A percentile compares a stretch with the other conserved stretches of the same genome.
Conservation (phyloP, 2,113 vertebrate genomes). For the Xiphias gladius region DNA sequence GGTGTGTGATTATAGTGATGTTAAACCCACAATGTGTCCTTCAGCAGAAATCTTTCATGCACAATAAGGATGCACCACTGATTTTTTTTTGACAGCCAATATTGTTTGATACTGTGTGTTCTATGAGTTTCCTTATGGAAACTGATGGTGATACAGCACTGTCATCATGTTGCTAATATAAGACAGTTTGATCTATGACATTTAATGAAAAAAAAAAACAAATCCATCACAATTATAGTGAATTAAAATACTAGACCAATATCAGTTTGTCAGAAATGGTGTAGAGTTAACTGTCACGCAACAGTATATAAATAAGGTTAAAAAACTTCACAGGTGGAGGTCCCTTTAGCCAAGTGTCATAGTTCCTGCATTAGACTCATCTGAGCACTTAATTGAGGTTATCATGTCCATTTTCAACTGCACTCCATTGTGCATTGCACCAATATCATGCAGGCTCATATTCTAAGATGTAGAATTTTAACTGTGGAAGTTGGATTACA, state of each 20-base stretch:
- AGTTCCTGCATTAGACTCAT: background rate
- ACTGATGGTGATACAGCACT: background rate
- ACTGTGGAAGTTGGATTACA: background rate
- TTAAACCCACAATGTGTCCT: conserved; percentile 12
- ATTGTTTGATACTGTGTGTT: background rate
- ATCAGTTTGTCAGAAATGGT: background rate
- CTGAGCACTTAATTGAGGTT: background rate
- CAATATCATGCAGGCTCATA: background rate
- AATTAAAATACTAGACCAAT: background rate
- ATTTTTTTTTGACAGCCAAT: background rate
- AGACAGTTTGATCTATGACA: too few species aligned
- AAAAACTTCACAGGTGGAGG: too few species aligned
- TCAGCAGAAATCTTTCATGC: background rate
- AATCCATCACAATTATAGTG: background rate
- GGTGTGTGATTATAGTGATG: conserved; percentile 33
- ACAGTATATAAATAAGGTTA: background rate
- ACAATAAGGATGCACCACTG: background rate
- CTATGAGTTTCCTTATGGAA: too few species aligned
- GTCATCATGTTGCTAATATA: background rate
- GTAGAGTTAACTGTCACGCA: background rate
- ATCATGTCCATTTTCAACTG: background rate
- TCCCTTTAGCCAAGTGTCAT: too few species aligned
- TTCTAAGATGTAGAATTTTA: background rate
- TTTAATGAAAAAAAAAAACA: background rate
- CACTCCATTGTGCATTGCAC: background rate